Percentiles rank a stretch among this genome's conserved stretches.
Conservation (phyloP, 2,113 vertebrate species). For the Neodon shergylaensis region DNA sequence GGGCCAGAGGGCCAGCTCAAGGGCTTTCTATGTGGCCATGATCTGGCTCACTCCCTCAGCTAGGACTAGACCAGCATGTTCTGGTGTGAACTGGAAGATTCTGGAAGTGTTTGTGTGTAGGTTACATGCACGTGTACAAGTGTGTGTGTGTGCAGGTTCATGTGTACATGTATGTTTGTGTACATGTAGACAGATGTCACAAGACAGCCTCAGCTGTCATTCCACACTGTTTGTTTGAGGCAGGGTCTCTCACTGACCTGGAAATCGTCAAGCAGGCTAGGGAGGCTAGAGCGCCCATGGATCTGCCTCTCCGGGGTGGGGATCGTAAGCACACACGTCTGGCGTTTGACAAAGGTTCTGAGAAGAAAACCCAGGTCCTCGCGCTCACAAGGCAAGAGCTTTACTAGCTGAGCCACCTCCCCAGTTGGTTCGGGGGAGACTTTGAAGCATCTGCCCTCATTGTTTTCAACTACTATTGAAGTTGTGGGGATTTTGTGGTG, state of each 20-base stretch:
- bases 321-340: neutral
- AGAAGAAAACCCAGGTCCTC: neutral
- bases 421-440: neutral
- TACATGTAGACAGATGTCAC: neutral
- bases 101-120: neutral
- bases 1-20: neutral
- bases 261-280: neutral
- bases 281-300: neutral
- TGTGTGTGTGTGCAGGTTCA: neutral
- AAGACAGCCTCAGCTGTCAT: neutral
- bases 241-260: neutral
- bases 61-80: neutral
- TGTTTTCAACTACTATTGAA: neutral
- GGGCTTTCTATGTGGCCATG: neutral
- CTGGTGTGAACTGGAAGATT: neutral
- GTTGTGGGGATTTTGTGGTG: neutral
- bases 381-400: neutral
- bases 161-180: neutral
- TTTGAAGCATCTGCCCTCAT: neutral
- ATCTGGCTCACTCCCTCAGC: neutral
- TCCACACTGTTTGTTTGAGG: neutral
- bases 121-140: too few relatives aligned
- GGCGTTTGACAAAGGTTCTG: neutral
- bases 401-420: neutral
- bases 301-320: neutral